Evolutionary conservation across 2,888 invertebrate species (phyloP).

Genomic region (Sisyra nigra): DNA sequence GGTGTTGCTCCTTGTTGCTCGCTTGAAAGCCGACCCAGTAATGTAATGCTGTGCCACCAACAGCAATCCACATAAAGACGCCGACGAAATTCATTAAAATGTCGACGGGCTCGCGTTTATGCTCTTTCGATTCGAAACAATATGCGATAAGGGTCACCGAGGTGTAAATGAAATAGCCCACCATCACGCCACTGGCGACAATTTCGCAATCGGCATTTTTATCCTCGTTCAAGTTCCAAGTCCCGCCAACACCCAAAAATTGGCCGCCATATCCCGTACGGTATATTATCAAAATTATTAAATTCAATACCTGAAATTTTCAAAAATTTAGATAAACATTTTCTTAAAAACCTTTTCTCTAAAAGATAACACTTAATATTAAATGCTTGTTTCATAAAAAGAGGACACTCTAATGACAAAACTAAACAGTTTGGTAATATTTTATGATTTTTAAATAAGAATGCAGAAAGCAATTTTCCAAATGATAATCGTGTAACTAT

Average conservation of each 20-base stretch:
- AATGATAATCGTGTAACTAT: too few species aligned
- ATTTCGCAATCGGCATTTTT: constrained; percentile 80
- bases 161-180: constrained; percentile 76
- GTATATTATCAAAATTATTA: constrained; percentile 64
- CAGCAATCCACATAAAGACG: constrained; percentile 68
- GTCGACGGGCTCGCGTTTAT: constrained; percentile 63
- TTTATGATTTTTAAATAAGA: too few species aligned
- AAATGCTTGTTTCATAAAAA: too few species aligned
- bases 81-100: constrained; percentile 80
- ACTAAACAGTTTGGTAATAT: too few species aligned
- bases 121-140: constrained; percentile 60
- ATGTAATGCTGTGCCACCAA: constrained; percentile 73
- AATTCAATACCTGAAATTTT: constrained; percentile 52
- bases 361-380: too few species aligned
- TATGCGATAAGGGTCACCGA: constrained; percentile 56
- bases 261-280: constrained; percentile 68
- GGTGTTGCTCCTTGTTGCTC: constrained; percentile 58
- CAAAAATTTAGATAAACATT: neutral
- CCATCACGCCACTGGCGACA: constrained; percentile 72
- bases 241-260: constrained; percentile 76
- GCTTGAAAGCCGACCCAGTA: constrained; percentile 80
- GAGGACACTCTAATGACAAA: too few species aligned
- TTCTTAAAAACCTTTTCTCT: neutral
- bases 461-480: too few species aligned
- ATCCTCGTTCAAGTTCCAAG: constrained; percentile 80